These are phyloP conservation scores for Ginglymostoma cirratum DNA, from an alignment of 2,113 vertebrate genomes.

Conservation along the genomic window DNA sequence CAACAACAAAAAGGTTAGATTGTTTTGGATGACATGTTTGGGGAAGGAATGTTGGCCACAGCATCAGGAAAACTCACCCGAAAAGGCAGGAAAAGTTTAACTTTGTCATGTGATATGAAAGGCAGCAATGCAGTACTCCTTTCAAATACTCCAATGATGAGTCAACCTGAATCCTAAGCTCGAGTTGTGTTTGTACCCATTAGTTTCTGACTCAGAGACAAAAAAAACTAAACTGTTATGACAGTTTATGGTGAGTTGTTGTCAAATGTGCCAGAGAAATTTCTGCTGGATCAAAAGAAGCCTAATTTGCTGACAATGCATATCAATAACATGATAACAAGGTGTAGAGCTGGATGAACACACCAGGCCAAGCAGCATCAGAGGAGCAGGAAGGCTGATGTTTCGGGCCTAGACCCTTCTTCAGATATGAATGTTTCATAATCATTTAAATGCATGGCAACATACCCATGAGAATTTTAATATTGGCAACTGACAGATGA, in stretches of 20 bases:
- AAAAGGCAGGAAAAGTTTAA: neutral
- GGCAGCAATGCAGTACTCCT: neutral
- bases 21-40: neutral
- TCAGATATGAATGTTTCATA: neutral
- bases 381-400: too few species aligned
- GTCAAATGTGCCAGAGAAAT: neutral
- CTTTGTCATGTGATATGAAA: neutral
- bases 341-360: too few species aligned
- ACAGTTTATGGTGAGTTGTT: neutral
- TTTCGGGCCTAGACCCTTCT: too few species aligned
- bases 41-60: neutral
- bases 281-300: neutral
- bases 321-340: neutral
- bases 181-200: too few species aligned
- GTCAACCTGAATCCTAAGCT: neutral
- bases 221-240: neutral
- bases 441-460: too few species aligned
- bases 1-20: neutral
- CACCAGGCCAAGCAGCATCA: too few species aligned
- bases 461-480: too few species aligned
- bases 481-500: too few species aligned
- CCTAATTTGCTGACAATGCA: neutral
- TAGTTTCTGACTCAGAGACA: neutral
- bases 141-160: neutral
- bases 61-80: neutral